Evolutionary conservation across 2,113 vertebrate genomes (phyloP), one percentile per base, ranked within the genome.

Genomic region (Vimba vimba): DNA sequence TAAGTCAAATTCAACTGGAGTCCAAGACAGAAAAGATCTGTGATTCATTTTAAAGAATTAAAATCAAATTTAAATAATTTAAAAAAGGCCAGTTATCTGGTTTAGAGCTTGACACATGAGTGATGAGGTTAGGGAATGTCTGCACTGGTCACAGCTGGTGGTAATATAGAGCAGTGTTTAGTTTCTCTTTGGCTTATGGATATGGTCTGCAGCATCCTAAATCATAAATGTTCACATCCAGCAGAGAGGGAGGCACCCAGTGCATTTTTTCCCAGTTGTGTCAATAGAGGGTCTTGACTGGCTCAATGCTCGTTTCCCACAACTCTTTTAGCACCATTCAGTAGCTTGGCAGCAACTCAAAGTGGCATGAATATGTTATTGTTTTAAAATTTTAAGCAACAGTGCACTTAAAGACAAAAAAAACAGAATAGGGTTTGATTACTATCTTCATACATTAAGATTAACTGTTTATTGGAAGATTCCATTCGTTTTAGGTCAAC

Each of bases 91-190:
- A 74, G 21, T 25, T 39, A 74, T 74, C 71, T 47, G 71, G n/a
- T 25, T 19, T 8, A 39, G 57, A 79, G 55, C 23, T 17, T 1
- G 8, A 39, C 30, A 62, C 55, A 4, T 77, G 71, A 64, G 25
- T 84, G 15, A 85, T 62, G 57, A 27, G 21, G 39, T 27, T 52
- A 12, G 33, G 9, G 73, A 25, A 66, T 79, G 47, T 30, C 75
- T 59, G 75, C 62, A 79, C 39, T 55, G 74, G 83, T 68, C 55
- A 78, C 60, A 85, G 59, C 3, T 85, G 83, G 19, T 62, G 21
- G 4, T 68, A 66, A 66, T 77, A 45, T 55, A 19, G 11, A 66
- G 27, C 74, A 76, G 60, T 33, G 83, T 77, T 50, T 78, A 77
- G 83, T 62, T 45, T n/a, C 23, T 47, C 39, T 50, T 77, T 57